Evolutionary conservation across 2,797 vertebrate genomes (phyloP).

Genomic region (Leuciscus waleckii): DNA sequence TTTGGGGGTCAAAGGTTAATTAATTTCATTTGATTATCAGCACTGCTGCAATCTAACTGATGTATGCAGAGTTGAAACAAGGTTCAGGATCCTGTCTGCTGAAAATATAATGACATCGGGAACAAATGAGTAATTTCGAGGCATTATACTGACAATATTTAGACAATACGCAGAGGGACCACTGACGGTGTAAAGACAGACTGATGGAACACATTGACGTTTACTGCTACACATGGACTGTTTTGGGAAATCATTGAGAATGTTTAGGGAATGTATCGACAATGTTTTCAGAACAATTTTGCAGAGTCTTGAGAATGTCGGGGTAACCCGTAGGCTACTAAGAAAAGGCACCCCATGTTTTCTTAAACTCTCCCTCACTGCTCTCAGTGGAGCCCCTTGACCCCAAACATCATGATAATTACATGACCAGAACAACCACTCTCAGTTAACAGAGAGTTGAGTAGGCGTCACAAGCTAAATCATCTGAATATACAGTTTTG

Average conservation of each 20-base stretch:
- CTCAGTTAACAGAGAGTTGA: conserved; percentile 11
- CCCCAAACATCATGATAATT: conserved; percentile 55
- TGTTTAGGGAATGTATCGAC: conserved; percentile 63
- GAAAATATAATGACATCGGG: conserved; percentile 37
- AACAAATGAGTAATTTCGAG: conserved; percentile 23
- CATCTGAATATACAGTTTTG: conserved; percentile 13
- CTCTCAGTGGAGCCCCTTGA: conserved; percentile 52
- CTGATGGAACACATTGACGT: conserved; percentile 32
- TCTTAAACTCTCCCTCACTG: conserved; percentile 75
- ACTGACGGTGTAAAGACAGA: conserved; percentile 40
- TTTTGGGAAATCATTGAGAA: conserved; percentile 55
- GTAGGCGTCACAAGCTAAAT: conserved; percentile 17
- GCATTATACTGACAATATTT: conserved; percentile 46
- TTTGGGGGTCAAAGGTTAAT: conserved; percentile 33
- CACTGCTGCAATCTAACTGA: conserved; percentile 1
- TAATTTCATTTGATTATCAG: conserved; percentile 29
- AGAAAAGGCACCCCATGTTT: conserved; percentile 72
- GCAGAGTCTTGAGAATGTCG: conserved; percentile 48
- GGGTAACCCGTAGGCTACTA: conserved; percentile 38
- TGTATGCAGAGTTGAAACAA: conserved; percentile 26
- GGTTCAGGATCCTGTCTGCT: conserved; percentile 42
- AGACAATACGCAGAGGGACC: conserved; percentile 35
- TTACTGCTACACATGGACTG: conserved; percentile 22
- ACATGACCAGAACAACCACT: conserved; percentile 48
- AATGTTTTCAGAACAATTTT: conserved; percentile 62